Base-by-base conservation (phyloP, 2,113 vertebrate species). In the Thinocorus orbignyianus region DNA sequence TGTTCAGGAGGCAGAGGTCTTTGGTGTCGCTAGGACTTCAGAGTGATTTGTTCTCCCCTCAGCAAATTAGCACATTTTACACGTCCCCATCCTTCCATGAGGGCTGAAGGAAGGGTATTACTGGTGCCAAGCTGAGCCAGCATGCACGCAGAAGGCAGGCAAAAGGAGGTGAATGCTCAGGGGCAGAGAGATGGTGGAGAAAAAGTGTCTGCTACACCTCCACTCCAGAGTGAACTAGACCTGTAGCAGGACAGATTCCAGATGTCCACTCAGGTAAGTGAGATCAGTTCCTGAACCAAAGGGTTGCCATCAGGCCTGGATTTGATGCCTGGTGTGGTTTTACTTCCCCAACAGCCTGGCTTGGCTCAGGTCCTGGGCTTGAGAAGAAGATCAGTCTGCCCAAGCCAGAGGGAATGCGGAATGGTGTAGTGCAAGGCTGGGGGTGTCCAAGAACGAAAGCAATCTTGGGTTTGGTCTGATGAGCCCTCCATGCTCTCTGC, bases 71-170 rank as follows among this genome's bases (percentile, higher is more conserved):
- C 11, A 60, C 31, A 5, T 33, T 46, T 51, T 37, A 17, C 5
- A 24, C 52, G n/a, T 3, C 15, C 33, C 18, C 46, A 24, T 6
- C 15, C 13, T 33, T 58, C 19, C 13, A 2, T 0, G 1, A 51
- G 26, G 79, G 62, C 31, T 48, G 42, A 10, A 51, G 5, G 90
- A 35, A 73, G 25, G 33, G 42, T 3, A 3, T 58, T 44, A 12
- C 44, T 33, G 18, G 11, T 49, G n/a, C 66, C 54, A 76, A 20
- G 62, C 35, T 44, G 35, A 54, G 62, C 16, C 58, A 76, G 54
- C 20, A 31, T 0, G 3, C 24, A 31, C 2, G 1, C 16, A 15
- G 48, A 30, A 74, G 41, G 23, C 6, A 13, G 57, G 33, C 2
- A 2, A 62, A 57, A 66, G 18, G 37, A 72, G 13, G 11, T 39